Evolutionary conservation across 2,888 invertebrate species (phyloP).

Genomic region (Tipula unca): DNA sequence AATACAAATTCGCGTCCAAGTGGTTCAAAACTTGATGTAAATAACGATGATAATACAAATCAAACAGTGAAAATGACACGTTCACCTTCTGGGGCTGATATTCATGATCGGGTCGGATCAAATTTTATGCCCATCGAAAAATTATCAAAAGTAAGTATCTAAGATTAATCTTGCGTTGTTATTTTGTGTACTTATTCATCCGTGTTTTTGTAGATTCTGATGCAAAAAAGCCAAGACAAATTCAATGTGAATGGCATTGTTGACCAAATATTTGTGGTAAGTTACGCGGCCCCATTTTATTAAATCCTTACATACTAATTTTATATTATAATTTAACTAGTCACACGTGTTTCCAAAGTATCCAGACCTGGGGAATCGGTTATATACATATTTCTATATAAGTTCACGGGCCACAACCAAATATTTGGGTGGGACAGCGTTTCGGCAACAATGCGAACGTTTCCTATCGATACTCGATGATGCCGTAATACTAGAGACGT

Average conservation of each 20-base stretch:
- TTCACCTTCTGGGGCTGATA: slow-evolving; percentile 58
- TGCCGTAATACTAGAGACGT: slow-evolving; percentile 53
- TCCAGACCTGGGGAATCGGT: slow-evolving; percentile 57
- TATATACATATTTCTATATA: slow-evolving; percentile 56
- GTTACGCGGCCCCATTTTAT: slow-evolving; percentile 14
- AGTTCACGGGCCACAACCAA: slow-evolving; percentile 51
- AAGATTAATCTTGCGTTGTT: slow-evolving; percentile 19
- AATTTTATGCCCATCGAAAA: slow-evolving; percentile 67
- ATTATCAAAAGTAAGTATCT: slow-evolving; percentile 55
- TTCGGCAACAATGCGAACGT: slow-evolving; percentile 65
- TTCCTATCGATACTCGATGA: slow-evolving; percentile 51
- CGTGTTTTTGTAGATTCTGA: slow-evolving; percentile 51
- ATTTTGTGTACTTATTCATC: not conserved
- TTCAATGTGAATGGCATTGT: slow-evolving; percentile 65
- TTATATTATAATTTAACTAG: slow-evolving; percentile 37
- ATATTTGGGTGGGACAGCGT: slow-evolving; percentile 54
- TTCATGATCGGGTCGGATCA: slow-evolving; percentile 52
- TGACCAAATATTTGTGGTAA: slow-evolving; percentile 43
- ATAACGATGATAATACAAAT: not conserved
- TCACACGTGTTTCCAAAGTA: slow-evolving; percentile 72
- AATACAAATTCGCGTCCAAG: not conserved
- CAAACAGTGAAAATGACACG: slow-evolving; percentile 41
- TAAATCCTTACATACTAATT: slow-evolving; percentile 35
- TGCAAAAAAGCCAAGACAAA: slow-evolving; percentile 58
- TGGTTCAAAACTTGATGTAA: not conserved